Evolutionary conservation across 2,888 invertebrate genomes (phyloP), one percentile per base, ranked within the genome.

Genomic region (Zootermopsis nevadensis): DNA sequence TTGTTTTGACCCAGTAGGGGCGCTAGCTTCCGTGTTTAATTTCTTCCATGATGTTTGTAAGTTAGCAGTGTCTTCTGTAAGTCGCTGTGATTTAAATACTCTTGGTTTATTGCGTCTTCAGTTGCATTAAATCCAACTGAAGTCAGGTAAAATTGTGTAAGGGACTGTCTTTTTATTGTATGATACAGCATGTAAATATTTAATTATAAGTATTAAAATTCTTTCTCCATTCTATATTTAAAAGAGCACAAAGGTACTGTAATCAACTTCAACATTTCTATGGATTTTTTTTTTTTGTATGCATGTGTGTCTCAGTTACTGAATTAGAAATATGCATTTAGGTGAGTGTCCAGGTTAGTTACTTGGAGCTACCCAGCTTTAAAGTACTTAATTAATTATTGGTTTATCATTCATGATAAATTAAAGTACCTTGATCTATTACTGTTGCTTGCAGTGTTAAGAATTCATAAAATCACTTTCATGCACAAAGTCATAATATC

Each of bases 161-260:
- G 55, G 19, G 42, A 31, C 31, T 77, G 55, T 77, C 33, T 74
- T 24, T 74, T 74, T 38, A 35, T 79, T 79, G 79, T 79, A 66
- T 79, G 79, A 79, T 79, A 79, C 66, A 79, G 66, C 8, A 35
- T 74, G 66, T 79, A 79, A 79, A 79, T 66, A 79, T 79, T 79
- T 79, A 79, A 79, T 79, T 79, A 15, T 79, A 79, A 79, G 79
- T 79, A 79, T 66, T 79, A 79, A 79, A 74, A 79, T 79, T 79
- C 60, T 79, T 79, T 79, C 66, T 79, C 66, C 79, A 79, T 79
- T 79, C 66, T 79, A 15, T 79, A 60, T 79, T 79, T 79, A 79
- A 79, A 79, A 66, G 38, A 79, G 79, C 79, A 79, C 79, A 79
- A 79, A 79, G 79, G 79, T 79, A 79, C 79, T 79, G 66, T 79